Evolutionary conservation across 2,797 vertebrate species (phyloP).

Genomic region (Chiropotes sagulatus): DNA sequence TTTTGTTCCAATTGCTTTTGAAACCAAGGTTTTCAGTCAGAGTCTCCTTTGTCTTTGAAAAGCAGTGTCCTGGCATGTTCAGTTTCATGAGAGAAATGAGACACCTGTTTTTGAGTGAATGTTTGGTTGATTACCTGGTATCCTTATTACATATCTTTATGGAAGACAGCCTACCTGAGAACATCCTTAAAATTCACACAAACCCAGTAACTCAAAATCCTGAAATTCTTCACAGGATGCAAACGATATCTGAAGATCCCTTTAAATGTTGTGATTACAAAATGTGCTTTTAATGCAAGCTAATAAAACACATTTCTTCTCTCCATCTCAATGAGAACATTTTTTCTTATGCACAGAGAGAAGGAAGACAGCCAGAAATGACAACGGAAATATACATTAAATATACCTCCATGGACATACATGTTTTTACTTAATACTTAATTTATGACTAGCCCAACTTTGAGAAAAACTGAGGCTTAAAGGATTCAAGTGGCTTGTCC

Average conservation of each 20-base stretch:
- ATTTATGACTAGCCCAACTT: background rate
- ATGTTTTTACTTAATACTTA: background rate
- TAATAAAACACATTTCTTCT: background rate
- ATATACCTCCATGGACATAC: background rate
- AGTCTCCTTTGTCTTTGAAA: background rate
- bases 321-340: background rate
- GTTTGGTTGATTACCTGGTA: background rate
- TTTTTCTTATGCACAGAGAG: background rate
- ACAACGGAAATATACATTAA: background rate
- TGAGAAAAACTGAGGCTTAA: background rate
- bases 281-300: background rate
- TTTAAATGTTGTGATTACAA: background rate
- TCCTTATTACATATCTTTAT: background rate
- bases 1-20: too few species aligned
- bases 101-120: background rate
- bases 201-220: background rate
- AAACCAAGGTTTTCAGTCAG: background rate
- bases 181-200: background rate
- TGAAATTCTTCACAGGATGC: background rate
- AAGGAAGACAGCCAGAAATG: background rate
- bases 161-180: background rate
- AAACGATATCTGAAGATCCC: background rate
- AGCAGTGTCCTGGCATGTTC: background rate
- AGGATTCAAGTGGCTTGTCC: background rate
- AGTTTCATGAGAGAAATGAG: background rate